Percentiles rank a stretch among this genome's conserved stretches.
These are phyloP conservation scores for Brachionus asplanchnoidis DNA, from an alignment of 1,140 invertebrate species.

Conservation along the genomic window DNA sequence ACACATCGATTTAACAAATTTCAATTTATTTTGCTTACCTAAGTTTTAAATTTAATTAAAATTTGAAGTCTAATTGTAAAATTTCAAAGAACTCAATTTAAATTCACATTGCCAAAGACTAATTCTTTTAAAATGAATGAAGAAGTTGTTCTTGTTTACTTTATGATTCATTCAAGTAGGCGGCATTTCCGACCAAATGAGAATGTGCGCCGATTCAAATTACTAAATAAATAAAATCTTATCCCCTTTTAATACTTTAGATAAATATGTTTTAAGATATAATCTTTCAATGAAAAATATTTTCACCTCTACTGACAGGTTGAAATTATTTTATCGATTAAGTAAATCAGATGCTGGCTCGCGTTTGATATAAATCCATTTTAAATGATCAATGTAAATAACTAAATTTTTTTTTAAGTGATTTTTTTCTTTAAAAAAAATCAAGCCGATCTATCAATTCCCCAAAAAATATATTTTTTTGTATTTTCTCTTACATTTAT, in stretches of 20 bases:
- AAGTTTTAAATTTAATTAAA: not conserved
- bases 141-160: not conserved
- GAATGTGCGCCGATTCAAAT: not conserved
- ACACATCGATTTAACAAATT: not conserved
- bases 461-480: not conserved
- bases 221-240: not conserved
- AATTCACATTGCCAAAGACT: not conserved
- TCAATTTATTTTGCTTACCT: not conserved
- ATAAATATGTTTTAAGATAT: not conserved
- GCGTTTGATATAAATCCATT: not conserved
- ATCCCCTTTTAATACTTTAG: not conserved
- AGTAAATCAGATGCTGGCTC: not conserved
- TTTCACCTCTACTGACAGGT: not conserved
- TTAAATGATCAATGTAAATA: not conserved
- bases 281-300: not conserved
- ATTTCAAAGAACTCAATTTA: not conserved
- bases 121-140: too few species aligned
- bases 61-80: not conserved
- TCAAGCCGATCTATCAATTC: not conserved
- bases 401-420: not conserved
- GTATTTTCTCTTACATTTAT: not conserved
- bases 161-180: not conserved
- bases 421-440: not conserved
- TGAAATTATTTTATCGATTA: not conserved
- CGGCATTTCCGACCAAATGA: not conserved